Conservation (phyloP, 1,140 invertebrate genomes). For the Eupristina koningsbergeri region DNA sequence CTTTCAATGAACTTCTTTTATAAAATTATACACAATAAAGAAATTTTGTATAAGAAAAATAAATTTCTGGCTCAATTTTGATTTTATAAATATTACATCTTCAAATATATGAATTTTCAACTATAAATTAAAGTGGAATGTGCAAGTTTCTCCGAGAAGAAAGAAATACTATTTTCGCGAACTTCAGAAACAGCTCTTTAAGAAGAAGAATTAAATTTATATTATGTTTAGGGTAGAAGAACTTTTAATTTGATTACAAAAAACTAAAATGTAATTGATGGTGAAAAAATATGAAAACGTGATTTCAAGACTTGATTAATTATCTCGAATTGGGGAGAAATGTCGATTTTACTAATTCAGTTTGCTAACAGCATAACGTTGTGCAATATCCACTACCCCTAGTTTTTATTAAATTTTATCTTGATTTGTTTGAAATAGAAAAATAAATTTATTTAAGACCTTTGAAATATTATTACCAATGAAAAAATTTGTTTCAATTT, state of each 20-base stretch:
- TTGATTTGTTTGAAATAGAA: background rate
- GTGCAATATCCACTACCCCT: background rate
- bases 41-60: background rate
- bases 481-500: background rate
- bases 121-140: background rate
- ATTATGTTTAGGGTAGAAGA: background rate
- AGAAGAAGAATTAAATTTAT: background rate
- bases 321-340: background rate
- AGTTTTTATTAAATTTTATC: background rate
- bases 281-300: background rate
- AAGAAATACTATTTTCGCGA: background rate
- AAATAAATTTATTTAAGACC: background rate
- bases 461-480: background rate
- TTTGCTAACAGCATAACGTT: background rate
- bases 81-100: background rate
- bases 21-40: background rate
- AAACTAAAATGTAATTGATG: background rate
- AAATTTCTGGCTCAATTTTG: background rate
- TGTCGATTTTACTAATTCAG: background rate
- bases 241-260: constrained; percentile 1
- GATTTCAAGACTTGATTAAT: constrained; percentile 13
- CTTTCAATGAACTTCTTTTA: background rate
- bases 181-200: background rate
- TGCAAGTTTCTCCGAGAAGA: background rate
- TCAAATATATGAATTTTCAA: background rate